These are phyloP conservation scores for Rhopalosiphum padi DNA, from an alignment of 1,140 invertebrate species.

Conservation along the genomic window DNA sequence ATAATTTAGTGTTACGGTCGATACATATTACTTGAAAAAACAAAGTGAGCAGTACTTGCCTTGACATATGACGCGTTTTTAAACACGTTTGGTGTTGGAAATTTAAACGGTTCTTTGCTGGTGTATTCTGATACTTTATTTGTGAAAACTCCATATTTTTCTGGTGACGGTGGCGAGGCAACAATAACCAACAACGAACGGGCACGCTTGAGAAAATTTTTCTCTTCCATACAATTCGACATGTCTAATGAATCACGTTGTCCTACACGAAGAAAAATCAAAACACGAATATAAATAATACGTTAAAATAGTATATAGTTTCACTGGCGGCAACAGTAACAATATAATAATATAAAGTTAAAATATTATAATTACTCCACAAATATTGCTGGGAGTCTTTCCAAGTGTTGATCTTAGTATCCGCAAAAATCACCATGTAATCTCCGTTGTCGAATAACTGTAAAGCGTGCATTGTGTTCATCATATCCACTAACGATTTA, in stretches of 20 bases:
- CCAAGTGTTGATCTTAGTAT: conserved; percentile 83
- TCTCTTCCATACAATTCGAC: conserved; percentile 61
- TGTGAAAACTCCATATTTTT: conserved; percentile 77
- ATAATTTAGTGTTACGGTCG: neutral
- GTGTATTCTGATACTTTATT: conserved; percentile 80
- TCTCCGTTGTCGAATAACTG: conserved; percentile 88
- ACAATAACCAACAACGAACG: conserved; percentile 85
- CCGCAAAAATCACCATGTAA: conserved; percentile 94
- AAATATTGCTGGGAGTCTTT: conserved; percentile 84
- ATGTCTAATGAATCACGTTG: neutral
- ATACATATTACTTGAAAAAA: neutral
- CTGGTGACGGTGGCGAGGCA: conserved; percentile 78
- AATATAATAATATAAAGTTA: neutral
- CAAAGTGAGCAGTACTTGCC: neutral
- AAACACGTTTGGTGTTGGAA: conserved; percentile 69
- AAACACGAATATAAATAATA: neutral
- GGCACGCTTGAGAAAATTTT: conserved; percentile 74
- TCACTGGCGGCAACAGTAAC: too few species aligned
- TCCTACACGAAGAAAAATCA: neutral
- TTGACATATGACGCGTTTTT: conserved; percentile 34
- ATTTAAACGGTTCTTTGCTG: conserved; percentile 77
- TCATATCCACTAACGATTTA: conserved; percentile 83
- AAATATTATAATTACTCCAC: conserved; percentile 70
- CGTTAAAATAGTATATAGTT: too few species aligned
- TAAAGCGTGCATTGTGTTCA: conserved; percentile 86